Percentiles rank a stretch among this genome's conserved stretches.
Evolutionary conservation across 1,140 invertebrate genomes (phyloP).

Genomic region (Lordiphosa collinella): DNA sequence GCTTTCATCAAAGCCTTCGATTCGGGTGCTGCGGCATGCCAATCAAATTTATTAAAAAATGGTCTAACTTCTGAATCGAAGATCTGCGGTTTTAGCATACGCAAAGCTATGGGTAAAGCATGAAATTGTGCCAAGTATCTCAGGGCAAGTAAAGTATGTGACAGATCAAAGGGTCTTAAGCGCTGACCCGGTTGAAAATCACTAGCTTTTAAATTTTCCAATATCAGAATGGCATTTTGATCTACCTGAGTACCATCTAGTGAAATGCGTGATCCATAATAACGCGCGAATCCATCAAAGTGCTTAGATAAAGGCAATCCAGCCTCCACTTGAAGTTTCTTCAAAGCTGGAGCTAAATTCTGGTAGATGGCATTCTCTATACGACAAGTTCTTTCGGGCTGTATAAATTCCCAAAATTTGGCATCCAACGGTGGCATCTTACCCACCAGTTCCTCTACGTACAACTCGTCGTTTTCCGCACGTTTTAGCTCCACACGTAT

Average conservation of each 20-base stretch:
- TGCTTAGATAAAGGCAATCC: slow-evolving; percentile 71
- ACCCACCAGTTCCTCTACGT: slow-evolving; percentile 79
- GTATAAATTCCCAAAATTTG: slow-evolving; percentile 81
- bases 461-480: neutral
- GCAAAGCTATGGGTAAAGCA: slow-evolving; percentile 81
- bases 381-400: slow-evolving; percentile 82
- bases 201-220: slow-evolving; percentile 81
- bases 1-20: slow-evolving; percentile 46
- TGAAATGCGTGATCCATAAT: slow-evolving; percentile 81
- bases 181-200: slow-evolving; percentile 81
- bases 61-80: slow-evolving; percentile 80
- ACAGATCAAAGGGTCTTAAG: slow-evolving; percentile 80
- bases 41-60: slow-evolving; percentile 67
- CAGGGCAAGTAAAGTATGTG: slow-evolving; percentile 80
- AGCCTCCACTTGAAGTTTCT: slow-evolving; percentile 80
- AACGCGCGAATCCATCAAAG: slow-evolving; percentile 80
- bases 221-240: slow-evolving; percentile 81
- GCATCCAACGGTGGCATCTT: slow-evolving; percentile 82
- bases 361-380: slow-evolving; percentile 82
- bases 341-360: slow-evolving; percentile 80
- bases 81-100: slow-evolving; percentile 80
- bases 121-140: slow-evolving; percentile 82
- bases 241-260: slow-evolving; percentile 79
- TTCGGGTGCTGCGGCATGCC: slow-evolving; percentile 50
- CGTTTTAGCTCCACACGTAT: slow-evolving; percentile 51